These are phyloP conservation scores for Zoanthus sociatus DNA, from an alignment of 92 coral and sea anemone species.

Conservation along the genomic window DNA sequence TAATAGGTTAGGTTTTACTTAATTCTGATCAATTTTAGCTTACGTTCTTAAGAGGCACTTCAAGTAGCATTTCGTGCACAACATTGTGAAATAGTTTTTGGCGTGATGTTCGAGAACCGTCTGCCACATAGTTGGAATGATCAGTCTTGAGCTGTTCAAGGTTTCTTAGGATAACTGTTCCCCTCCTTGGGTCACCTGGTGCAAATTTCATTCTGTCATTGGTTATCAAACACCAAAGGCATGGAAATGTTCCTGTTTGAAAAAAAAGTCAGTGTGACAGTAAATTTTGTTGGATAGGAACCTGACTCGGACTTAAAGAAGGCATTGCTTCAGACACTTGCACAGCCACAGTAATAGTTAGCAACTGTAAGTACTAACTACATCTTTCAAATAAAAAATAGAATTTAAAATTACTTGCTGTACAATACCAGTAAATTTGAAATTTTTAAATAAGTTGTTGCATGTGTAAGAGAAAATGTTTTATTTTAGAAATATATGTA, in stretches of 20 bases:
- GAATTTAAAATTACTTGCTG: not conserved
- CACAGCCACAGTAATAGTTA: not conserved
- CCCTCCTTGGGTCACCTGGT: slow-evolving; percentile 11
- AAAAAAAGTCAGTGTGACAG: not conserved
- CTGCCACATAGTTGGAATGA: slow-evolving; percentile 2
- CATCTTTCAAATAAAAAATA: not conserved
- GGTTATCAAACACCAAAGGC: slow-evolving; percentile 25
- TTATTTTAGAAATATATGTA: not conserved
- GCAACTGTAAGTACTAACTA: not conserved
- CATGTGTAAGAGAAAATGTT: not conserved
- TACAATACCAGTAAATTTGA: not conserved
- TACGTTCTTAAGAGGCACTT: slow-evolving; percentile 12
- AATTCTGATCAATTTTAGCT: not conserved
- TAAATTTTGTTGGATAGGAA: not conserved
- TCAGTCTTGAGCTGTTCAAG: slow-evolving; percentile 18
- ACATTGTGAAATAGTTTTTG: slow-evolving; percentile 18
- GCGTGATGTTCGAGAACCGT: slow-evolving; percentile 3
- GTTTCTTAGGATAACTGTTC: not conserved
- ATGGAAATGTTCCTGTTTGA: slow-evolving; percentile 22
- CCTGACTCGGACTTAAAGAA: no score
- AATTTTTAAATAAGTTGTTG: not conserved
- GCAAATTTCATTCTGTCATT: not conserved
- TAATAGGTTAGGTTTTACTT: not conserved
- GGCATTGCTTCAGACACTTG: not conserved
- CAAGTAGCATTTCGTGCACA: slow-evolving; percentile 11